These are phyloP conservation scores for Platerodrilus igneus DNA, from an alignment of 2,888 invertebrate species.

Conservation along the genomic window DNA sequence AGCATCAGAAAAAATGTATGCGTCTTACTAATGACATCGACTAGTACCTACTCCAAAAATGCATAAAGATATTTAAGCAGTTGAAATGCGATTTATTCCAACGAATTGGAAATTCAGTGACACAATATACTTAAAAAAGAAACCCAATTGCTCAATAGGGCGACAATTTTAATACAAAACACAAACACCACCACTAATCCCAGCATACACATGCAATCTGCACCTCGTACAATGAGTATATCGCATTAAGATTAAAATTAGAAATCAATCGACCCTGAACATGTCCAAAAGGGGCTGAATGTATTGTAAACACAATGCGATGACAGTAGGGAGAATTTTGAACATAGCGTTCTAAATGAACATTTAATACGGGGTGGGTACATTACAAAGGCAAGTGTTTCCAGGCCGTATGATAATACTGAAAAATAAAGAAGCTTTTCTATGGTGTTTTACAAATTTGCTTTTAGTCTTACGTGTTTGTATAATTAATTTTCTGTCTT, in stretches of 20 bases:
- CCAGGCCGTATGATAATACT: conserved; percentile 13
- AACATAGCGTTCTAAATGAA: conserved; percentile 43
- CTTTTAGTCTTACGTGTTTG: too few relatives aligned
- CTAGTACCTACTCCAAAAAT: conserved; percentile 2
- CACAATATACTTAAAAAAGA: not conserved
- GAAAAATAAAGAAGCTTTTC: too few relatives aligned
- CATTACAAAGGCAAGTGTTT: conserved; percentile 36
- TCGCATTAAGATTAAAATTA: conserved; percentile 42
- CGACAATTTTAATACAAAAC: conserved; percentile 25
- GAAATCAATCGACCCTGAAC: conserved; percentile 42
- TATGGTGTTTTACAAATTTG: too few relatives aligned
- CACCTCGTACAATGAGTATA: conserved; percentile 38
- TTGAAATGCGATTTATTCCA: not conserved
- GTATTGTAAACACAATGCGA: conserved; percentile 21
- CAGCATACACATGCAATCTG: conserved; percentile 27
- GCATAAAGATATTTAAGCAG: not conserved
- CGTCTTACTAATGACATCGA: too few relatives aligned
- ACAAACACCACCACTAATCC: conserved; percentile 32
- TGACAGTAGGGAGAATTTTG: conserved; percentile 23
- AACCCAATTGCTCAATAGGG: conserved; percentile 24
- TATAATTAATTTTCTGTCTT: too few relatives aligned
- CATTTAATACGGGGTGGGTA: conserved; percentile 45
- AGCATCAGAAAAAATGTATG: too few relatives aligned
- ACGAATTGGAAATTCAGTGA: not conserved
- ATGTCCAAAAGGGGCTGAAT: conserved; percentile 22